Base-by-base conservation (phyloP, 2,888 invertebrate genomes). In the Sclerodermus sp. region DNA sequence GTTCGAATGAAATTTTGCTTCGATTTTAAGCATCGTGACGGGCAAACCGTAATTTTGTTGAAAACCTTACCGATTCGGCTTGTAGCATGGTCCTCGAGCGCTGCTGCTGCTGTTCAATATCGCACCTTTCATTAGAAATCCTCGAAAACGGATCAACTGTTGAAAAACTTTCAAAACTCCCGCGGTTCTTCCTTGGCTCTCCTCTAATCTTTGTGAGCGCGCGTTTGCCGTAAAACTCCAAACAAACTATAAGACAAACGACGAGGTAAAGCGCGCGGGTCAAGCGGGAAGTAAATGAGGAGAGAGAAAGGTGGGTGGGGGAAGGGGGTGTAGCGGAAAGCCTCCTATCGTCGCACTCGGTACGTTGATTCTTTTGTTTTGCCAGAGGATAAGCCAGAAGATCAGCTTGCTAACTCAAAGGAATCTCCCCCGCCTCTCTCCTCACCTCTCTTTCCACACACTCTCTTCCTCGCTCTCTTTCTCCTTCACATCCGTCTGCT, bases 401-500 rank as follows among this genome's bases (percentile, higher is more conserved):
- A 66, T 68, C 68, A 62, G 64, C 63, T 65, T 64, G 60, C 57
- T 61, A 65, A 64, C 64, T 65, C 69, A 65, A 67, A 68, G 67
- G 64, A 62, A 44, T 45, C 58, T 59, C 55, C 49, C n/a, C n/a
- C n/a, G n/a, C 52, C 55, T 53, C 47, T 53, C 45, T 42, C 43
- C 48, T 44, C n/a, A 43, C 32, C 15, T 23, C 47, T 47, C 30
- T 43, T 44, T 47, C 47, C 32, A 38, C 16, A 29, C 38, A 36
- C 40, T 39, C 30, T 37, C 23, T 42, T 16, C 44, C 32, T 18
- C 50, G 50, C 40, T 39, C 47, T 45, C 34, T 23, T 42, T 51
- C 12, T 30, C 32, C 40, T 8, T 32, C 15, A 10, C 30, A 37
- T 36, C 47, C 30, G 15, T n/a, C 34, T 36, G 3, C 15, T 45